These are phyloP conservation scores for Venturia canescens DNA, from an alignment of 1,140 invertebrate genomes.

Conservation along the genomic window DNA sequence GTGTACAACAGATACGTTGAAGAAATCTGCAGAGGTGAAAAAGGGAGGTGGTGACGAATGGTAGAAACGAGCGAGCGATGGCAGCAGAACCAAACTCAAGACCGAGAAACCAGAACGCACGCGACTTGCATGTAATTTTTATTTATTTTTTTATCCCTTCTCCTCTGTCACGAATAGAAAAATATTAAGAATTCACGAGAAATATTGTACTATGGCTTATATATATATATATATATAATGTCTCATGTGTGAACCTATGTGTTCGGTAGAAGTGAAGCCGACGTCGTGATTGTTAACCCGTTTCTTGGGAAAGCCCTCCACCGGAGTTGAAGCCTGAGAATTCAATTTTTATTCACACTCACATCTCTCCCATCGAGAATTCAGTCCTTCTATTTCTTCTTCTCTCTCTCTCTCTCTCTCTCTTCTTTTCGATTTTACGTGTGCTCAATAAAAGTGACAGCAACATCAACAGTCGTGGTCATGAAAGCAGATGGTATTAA, in stretches of 20 bases:
- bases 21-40: conserved; percentile 9
- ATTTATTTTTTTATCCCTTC: conserved; percentile 4
- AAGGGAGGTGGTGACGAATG: neutral
- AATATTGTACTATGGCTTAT: conserved; percentile 1
- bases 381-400: neutral
- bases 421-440: neutral
- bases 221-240: no score
- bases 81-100: conserved; percentile 6
- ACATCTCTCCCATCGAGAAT: conserved; percentile 9
- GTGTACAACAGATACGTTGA: conserved; percentile 11
- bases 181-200: conserved; percentile 30
- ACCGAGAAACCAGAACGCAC: conserved; percentile 31
- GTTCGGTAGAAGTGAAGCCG: neutral
- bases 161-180: neutral
- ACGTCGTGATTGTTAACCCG: conserved; percentile 35
- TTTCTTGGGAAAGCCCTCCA: neutral
- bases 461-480: neutral
- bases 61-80: neutral
- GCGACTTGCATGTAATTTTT: conserved; percentile 36
- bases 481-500: conserved; percentile 22
- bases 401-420: conserved; percentile 1
- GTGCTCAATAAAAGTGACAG: neutral
- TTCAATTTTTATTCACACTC: conserved; percentile 38
- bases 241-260: conserved; percentile 11
- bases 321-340: conserved; percentile 5